Base-by-base conservation (phyloP, 2,113 vertebrate species). In the Nannobrachium achirus region DNA sequence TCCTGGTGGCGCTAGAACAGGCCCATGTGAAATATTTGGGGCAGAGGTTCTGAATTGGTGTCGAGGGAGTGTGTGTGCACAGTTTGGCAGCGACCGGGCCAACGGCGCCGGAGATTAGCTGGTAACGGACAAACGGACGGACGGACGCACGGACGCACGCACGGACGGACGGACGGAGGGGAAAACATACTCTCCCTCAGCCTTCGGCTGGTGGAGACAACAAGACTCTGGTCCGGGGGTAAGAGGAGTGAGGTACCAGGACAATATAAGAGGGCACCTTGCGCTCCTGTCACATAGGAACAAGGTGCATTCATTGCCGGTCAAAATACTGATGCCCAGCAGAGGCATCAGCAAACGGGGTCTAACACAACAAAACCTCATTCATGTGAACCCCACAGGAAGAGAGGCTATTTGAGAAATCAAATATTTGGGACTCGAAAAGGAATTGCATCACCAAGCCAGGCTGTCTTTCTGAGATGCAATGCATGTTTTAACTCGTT, bases 261-360 rank as follows among this genome's bases (percentile, higher is more conserved):
- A 84, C 90, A 89, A 89, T 80, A n/a, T n/a, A n/a, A n/a, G 73
- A 87, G 90, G 88, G 90, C 66, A 69, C 63, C 50, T 74, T 39
- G 4, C 2, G 44, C 44, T 46, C 44, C 44, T 6, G 53, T 72
- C 66, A 33, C 63, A 76, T 59, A 64, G 62, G 42, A 73, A 71
- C 60, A 61, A 56, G 61, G 52, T 77, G 70, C 44, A 64, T 60
- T 71, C 45, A 38, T 72, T 75, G 71, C 42, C 38, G 53, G 41
- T 56, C 63, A 78, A 63, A 75, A 75, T 39, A 75, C 79, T 56
- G 63, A 61, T 51, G 33, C 58, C 38, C 10, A 48, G 8, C 8
- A 25, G 20, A 48, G 50, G 10, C 18, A 25, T 69, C 63, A 75
- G 39, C 61, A 63, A 76, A 19, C 41, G 11, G 42, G 41, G 13